Percentiles rank a stretch among this genome's conserved stretches.
Evolutionary conservation across 2,888 invertebrate species (phyloP).

Genomic region (Platycheirus albimanus): DNA sequence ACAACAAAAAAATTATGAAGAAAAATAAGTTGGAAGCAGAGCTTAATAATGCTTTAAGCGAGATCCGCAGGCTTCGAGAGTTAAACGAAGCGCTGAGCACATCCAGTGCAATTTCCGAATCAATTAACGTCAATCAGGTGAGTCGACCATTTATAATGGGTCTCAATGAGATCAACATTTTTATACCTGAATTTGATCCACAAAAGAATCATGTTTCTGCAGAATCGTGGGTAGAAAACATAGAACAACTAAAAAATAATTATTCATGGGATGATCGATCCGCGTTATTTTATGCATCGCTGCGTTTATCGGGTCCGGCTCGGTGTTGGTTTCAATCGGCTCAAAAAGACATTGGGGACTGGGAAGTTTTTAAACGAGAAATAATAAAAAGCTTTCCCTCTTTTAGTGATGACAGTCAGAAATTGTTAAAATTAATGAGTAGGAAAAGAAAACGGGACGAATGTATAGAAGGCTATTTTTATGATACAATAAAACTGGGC

Average conservation of each 20-base stretch:
- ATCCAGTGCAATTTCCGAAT: too few species aligned
- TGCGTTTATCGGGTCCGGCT: not conserved
- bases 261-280: not conserved
- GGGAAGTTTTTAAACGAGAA: not conserved
- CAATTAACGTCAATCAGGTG: too few species aligned
- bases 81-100: too few species aligned
- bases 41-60: too few species aligned
- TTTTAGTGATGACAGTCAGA: not conserved
- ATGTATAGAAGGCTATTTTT: slow-evolving; percentile 1
- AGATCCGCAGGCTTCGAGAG: too few species aligned
- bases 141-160: too few species aligned
- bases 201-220: not conserved
- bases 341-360: not conserved
- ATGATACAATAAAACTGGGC: not conserved
- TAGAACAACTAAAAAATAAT: not conserved
- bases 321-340: not conserved
- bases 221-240: not conserved
- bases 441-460: not conserved
- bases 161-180: not conserved
- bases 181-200: not conserved
- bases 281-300: slow-evolving; percentile 10
- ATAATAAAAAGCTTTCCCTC: slow-evolving; percentile 1
- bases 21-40: too few species aligned
- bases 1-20: too few species aligned
- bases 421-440: not conserved